Base-by-base conservation (phyloP, 2,113 vertebrate genomes). In the Muscicapa adusta region DNA sequence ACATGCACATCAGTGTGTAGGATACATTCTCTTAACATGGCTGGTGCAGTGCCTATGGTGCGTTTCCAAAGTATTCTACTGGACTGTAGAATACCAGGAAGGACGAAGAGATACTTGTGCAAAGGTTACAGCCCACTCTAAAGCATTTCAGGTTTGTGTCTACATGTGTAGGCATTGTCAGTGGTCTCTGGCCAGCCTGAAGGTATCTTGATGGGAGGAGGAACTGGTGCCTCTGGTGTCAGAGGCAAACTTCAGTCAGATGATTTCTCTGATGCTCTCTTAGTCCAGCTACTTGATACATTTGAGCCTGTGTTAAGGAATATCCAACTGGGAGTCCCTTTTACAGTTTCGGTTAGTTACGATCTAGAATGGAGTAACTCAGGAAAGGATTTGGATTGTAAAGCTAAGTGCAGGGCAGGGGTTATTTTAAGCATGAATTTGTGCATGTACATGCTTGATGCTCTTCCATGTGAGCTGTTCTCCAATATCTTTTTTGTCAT, bases 301-400 rank as follows among this genome's bases (percentile, higher is more conserved):
- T 43, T 68, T 20, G 48, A 54, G 48, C 24, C 31, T 33, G 5
- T 23, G 20, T 24, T 34, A 33, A 60, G 36, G 16, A 3, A 3
- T n/a, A 12, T 53, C 12, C 19, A 31, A 0, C 38, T 28, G 19
- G 16, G 45, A 33, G 6, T 36, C 33, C 84, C 25, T 60, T 18
- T 9, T 62, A 36, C 3, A 7, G 31, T 38, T 40, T 45, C 58
- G 54, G 0, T 47, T 72, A 5, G 0, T 47, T 72, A 5, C 0
- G 0, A 16, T 13, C 29, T 31, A 8, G 50, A 60, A 34, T 1
- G 2, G 34, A 63, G 28, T 36, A 31, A 54, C 40, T 87, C 24
- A 12, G 53, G 42, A 38, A 25, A 25, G 47, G 29, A 29, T 14
- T 80, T 84, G 15, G 8, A 17, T 7, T 54, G 50, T 40, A 56